Evolutionary conservation across 2,888 invertebrate genomes (phyloP).

Genomic region (Pardosa pseudoannulata): DNA sequence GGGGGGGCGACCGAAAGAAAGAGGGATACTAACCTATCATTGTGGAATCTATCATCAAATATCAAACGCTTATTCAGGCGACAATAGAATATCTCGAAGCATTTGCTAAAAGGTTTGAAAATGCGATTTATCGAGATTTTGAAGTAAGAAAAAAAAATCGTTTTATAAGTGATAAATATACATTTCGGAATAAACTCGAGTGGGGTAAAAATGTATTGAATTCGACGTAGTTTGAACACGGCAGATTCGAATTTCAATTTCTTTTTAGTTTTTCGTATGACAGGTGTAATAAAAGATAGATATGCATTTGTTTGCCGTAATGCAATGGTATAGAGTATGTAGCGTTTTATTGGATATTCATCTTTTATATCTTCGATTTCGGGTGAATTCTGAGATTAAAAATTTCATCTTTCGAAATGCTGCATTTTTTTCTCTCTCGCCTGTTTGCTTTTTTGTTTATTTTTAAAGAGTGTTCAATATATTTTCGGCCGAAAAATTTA

Average conservation of each 20-base stretch:
- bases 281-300: slow-evolving; percentile 13
- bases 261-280: slow-evolving; percentile 1
- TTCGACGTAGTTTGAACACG: neutral
- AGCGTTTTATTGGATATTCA: neutral
- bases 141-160: slow-evolving; percentile 26
- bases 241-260: slow-evolving; percentile 46
- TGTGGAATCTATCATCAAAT: slow-evolving; percentile 51
- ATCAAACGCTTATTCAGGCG: slow-evolving; percentile 50
- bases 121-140: slow-evolving; percentile 33
- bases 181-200: neutral
- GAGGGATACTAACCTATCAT: slow-evolving; percentile 23
- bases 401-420: too few species aligned
- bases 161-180: slow-evolving; percentile 52
- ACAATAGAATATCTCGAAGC: slow-evolving; percentile 38
- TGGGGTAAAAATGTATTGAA: slow-evolving; percentile 31
- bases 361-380: slow-evolving; percentile 3
- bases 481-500: too few species aligned
- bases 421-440: too few species aligned
- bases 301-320: neutral
- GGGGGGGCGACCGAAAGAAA: neutral
- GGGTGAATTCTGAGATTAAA: neutral
- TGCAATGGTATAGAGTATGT: neutral
- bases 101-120: slow-evolving; percentile 26
- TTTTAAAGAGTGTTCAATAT: too few species aligned
- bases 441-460: too few species aligned